A percentile compares a stretch with the other conserved stretches of the same genome.
Evolutionary conservation across 2,113 vertebrate genomes (phyloP).

Genomic region (Chitala chitala): DNA sequence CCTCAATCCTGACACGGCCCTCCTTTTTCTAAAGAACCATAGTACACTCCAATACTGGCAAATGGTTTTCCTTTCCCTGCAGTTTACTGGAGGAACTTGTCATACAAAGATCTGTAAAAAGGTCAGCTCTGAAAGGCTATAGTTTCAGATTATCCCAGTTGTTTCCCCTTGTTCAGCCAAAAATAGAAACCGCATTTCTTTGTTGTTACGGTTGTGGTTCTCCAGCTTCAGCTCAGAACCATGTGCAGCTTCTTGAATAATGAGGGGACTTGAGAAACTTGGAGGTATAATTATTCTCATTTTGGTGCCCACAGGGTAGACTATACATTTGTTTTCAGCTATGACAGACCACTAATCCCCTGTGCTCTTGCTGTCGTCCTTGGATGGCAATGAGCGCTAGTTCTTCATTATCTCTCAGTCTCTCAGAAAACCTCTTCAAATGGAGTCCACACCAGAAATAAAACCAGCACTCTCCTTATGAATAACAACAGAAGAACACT

Average conservation of each 20-base stretch:
- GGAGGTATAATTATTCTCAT: conserved; percentile 68
- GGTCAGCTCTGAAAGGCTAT: conserved; percentile 12
- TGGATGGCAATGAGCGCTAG: conserved; percentile 52
- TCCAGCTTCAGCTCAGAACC: conserved; percentile 24
- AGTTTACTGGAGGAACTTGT: conserved; percentile 19
- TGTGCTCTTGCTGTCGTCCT: conserved; percentile 43
- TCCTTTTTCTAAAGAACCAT: neutral
- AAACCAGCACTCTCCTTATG: conserved; percentile 40
- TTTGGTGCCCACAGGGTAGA: conserved; percentile 50
- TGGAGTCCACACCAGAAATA: conserved; percentile 49
- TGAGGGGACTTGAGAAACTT: conserved; percentile 56
- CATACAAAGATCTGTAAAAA: conserved; percentile 21
- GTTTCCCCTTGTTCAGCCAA: conserved; percentile 42
- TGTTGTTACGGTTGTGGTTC: conserved; percentile 30
- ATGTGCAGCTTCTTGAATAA: conserved; percentile 46
- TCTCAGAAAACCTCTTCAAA: conserved; percentile 37
- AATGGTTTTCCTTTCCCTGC: neutral
- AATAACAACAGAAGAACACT: conserved; percentile 15
- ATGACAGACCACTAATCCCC: conserved; percentile 46
- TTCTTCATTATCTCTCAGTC: conserved; percentile 56
- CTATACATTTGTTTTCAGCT: conserved; percentile 52
- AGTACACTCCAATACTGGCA: neutral
- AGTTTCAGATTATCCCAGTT: conserved; percentile 24
- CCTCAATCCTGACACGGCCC: neutral
- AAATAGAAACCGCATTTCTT: conserved; percentile 3